phyloP scores from a whole-genome alignment of 2,797 vertebrate genomes.

The Myiotriccus ornatus region DNA sequence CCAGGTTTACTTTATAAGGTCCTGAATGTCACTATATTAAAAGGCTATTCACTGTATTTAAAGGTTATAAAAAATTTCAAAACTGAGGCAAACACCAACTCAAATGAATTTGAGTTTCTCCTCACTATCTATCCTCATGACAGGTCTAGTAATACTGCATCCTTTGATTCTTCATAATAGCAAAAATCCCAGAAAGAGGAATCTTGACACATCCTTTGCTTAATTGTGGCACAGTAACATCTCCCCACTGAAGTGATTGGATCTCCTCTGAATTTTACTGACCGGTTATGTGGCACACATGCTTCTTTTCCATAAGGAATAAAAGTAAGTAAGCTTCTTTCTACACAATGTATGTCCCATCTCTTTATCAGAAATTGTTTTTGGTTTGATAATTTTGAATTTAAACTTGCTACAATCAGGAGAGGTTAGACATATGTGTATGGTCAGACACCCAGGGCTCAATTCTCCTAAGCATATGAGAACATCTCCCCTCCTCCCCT shows the following conservation, averaged over 20 bases:
- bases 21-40: not conserved
- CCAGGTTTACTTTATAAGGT: not conserved
- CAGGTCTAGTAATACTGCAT: not conserved
- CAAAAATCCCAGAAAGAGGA: not conserved
- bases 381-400: not conserved
- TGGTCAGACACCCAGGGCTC: not conserved
- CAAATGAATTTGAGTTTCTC: not conserved
- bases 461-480: not conserved
- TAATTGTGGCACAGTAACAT: not conserved
- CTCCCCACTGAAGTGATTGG: not conserved
- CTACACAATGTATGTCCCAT: not conserved
- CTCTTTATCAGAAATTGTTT: not conserved
- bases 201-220: not conserved
- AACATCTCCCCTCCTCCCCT: rapidly evolving
- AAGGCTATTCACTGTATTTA: not conserved
- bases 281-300: not conserved
- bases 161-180: not conserved
- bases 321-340: not conserved
- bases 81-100: not conserved
- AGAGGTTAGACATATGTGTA: not conserved
- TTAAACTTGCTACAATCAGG: not conserved
- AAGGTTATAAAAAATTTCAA: not conserved
- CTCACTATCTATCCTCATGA: not conserved
- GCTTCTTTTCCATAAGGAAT: not conserved
- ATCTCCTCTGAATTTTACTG: not conserved